These are phyloP conservation scores for Heliocidaris erythrogramma DNA, from an alignment of 35 echinoderm and acorn worm species.

Conservation along the genomic window DNA sequence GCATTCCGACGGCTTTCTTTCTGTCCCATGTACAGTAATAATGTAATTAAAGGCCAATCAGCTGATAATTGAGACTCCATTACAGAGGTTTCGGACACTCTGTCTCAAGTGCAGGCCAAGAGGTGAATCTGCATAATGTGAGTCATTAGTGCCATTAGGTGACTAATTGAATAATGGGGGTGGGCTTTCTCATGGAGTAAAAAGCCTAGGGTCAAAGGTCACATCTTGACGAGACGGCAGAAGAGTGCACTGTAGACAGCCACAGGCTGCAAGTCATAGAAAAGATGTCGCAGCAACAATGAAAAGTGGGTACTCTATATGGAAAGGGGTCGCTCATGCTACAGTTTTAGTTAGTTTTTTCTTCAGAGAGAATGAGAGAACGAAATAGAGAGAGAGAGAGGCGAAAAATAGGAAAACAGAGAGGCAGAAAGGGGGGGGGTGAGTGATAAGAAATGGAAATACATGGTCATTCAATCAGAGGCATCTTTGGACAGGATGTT, in stretches of 20 bases:
- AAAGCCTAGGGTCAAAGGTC: not conserved
- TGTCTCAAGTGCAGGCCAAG: not conserved
- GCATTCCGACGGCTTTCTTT: not conserved
- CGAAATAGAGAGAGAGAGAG: not conserved
- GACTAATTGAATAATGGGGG: conserved; percentile 40
- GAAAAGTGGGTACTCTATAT: not conserved
- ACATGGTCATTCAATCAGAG: not conserved
- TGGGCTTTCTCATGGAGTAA: not conserved
- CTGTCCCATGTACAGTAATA: not conserved
- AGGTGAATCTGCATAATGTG: conserved; percentile 24
- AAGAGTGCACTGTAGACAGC: not conserved
- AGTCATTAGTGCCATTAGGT: conserved; percentile 9
- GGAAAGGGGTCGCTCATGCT: too few species aligned
- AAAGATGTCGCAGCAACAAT: not conserved
- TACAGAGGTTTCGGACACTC: conserved; percentile 7
- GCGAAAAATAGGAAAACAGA: not conserved
- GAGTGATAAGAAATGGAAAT: not conserved
- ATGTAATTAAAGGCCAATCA: not conserved
- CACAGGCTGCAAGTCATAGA: not conserved
- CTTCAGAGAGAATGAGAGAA: not conserved
- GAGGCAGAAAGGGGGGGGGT: not conserved
- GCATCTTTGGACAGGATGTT: not conserved
- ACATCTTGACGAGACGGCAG: not conserved
- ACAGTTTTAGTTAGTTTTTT: too few species aligned
- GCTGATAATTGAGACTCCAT: not conserved